Evolutionary conservation across 2,113 vertebrate genomes (phyloP).

Genomic region (Chionis minor): DNA sequence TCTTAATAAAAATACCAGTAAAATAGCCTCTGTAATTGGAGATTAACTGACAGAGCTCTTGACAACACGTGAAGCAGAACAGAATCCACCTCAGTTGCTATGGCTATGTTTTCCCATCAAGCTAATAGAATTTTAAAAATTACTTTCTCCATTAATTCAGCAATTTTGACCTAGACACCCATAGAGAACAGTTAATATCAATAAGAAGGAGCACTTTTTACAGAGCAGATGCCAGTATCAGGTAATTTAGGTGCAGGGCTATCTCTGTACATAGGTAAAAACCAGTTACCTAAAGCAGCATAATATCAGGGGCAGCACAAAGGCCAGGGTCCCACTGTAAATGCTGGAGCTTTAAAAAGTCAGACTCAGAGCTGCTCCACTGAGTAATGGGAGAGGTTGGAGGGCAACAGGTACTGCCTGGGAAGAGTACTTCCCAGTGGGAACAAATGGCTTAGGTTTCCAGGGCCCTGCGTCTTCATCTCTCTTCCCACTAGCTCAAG

Average conservation of each 20-base stretch:
- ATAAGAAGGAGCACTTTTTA: background rate
- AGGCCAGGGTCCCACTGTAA: background rate
- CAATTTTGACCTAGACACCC: background rate
- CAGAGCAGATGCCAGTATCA: background rate
- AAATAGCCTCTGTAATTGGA: background rate
- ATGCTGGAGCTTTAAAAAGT: background rate
- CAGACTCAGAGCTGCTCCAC: background rate
- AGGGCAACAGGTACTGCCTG: background rate
- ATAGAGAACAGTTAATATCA: background rate
- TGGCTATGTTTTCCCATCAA: background rate
- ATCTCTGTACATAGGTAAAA: background rate
- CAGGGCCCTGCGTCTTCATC: background rate
- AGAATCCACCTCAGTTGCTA: constrained; percentile 25
- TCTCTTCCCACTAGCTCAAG: background rate
- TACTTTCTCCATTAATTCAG: background rate
- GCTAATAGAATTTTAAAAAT: background rate
- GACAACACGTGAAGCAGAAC: background rate
- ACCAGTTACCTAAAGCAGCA: background rate
- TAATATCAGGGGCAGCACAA: background rate
- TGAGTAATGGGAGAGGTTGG: background rate
- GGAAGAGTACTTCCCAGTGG: background rate
- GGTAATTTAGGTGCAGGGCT: background rate
- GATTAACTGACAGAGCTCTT: background rate
- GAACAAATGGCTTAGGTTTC: background rate
- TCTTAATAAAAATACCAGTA: background rate